Base-by-base conservation (phyloP, 1,140 invertebrate genomes). In the Stegodyphus mimosarum region DNA sequence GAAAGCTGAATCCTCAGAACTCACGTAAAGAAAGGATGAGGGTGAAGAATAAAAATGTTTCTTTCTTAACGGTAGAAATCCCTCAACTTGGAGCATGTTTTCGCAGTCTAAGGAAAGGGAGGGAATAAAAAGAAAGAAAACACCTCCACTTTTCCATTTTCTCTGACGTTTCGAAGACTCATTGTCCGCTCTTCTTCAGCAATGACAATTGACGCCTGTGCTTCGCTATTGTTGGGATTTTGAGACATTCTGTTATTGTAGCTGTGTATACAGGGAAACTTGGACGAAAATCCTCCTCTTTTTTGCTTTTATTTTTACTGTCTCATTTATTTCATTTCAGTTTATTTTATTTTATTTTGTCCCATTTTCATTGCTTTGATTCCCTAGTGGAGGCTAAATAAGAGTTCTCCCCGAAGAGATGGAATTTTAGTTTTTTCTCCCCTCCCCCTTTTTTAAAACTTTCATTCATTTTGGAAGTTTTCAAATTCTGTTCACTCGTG, bases 131-230 rank as follows among this genome's bases (percentile, higher is more conserved):
- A 76, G 74, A 76, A 76, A 76, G 74, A 76, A 76, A 76, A 76
- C 74, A 76, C 74, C 74, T 76, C 74, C 74, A 76, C 74, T 74
- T 74, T 33, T 76, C 74, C 64, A 76, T 76, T 76, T 76, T 64
- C 60, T 18, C 18, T 64, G 74, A 64, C 74, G 74, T 66, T 76
- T 76, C 55, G 74, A 76, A 76, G 55, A 76, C 74, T 53, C 74
- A 64, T 76, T 76, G 74, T 76, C 53, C 64, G 64, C 7, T 17
- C 64, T 67, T 60, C 74, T 76, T 67, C 74, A 76, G 55, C 55
- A 64, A 33, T 76, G 74, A 76, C 74, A 76, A 76, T 76, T 76
- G 74, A 76, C 60, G 74, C 74, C 74, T 64, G 74, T 76, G 74
- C 60, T 33, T 50, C 74, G 33, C 74, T 60, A 76, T 76, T 76